Percentiles rank a stretch among this genome's conserved stretches.
Conservation (phyloP, 2,888 invertebrate species). For the Elaeidobius kamerunicus region DNA sequence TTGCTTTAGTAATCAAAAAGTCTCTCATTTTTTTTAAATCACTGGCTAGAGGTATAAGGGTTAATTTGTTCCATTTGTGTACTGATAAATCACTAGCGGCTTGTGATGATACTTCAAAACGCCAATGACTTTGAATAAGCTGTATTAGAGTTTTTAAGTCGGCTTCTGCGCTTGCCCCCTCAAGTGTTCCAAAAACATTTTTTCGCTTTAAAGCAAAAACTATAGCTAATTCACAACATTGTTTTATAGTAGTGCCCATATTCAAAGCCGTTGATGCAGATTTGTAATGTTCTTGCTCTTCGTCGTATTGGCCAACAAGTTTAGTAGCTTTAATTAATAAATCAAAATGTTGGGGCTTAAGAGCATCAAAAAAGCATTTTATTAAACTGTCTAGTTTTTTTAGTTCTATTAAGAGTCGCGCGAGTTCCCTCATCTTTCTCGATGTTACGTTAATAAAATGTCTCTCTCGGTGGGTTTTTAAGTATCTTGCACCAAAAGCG, state of each 20-base stretch:
- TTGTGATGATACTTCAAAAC: constrained; percentile 22
- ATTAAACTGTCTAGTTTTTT: constrained; percentile 16
- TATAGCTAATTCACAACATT: constrained; percentile 35
- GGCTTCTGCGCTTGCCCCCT: constrained; percentile 26
- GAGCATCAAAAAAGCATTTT: constrained; percentile 6
- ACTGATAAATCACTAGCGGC: constrained; percentile 27
- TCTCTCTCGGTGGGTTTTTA: constrained; percentile 21
- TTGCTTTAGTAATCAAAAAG: constrained; percentile 19
- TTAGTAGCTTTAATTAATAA: constrained; percentile 17
- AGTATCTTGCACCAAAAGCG: constrained; percentile 12
- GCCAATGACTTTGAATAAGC: constrained; percentile 23
- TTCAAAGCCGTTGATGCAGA: constrained; percentile 31
- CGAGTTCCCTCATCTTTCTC: constrained; percentile 28
- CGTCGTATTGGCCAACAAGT: constrained; percentile 10
- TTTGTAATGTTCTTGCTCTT: constrained; percentile 20
- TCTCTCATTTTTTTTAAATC: constrained; percentile 28
- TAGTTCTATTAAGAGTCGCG: constrained; percentile 16
- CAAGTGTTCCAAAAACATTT: constrained; percentile 5
- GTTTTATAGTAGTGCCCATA: constrained; percentile 34
- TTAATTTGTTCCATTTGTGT: constrained; percentile 33
- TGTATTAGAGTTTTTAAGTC: constrained; percentile 34
- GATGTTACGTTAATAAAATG: constrained; percentile 21
- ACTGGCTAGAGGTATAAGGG: constrained; percentile 29
- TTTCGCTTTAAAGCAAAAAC: constrained; percentile 23
- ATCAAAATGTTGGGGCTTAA: constrained; percentile 20